Evolutionary conservation across 2,888 invertebrate genomes (phyloP), one percentile per base, ranked within the genome.

Genomic region (Spialia ferax): DNA sequence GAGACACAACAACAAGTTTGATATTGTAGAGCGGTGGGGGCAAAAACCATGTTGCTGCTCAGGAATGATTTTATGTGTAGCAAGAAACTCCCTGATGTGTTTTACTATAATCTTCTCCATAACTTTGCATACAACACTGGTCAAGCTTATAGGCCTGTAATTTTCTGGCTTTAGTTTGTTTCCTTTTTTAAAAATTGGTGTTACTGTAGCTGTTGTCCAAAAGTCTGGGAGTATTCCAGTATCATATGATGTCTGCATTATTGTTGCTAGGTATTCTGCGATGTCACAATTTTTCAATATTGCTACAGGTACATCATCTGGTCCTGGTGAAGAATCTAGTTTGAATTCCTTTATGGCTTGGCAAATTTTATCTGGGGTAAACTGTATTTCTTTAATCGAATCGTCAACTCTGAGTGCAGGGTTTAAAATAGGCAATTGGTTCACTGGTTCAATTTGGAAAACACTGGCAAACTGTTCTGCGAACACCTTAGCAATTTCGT

Each of bases 21-120:
- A 42, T 18, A 59, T 20, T n/a, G 35, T 20, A 13, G 59, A 59
- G 20, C 59, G 15, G 18, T 23, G 15, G 11, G 45, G 15, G 23
- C 38, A 38, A 22, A 59, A 59, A 11, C 42, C 45, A 38, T 59
- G 42, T 42, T 42, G 38, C n/a, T 38, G 38, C n/a, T 38, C n/a
- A n/a, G 38, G 38, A 38, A 38, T 38, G n/a, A 38, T n/a, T 38
- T 59, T 59, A n/a, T 38, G 38, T n/a, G 38, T n/a, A 18, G 29
- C 20, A 23, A 59, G 8, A 8, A 59, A 59, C 13, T 42, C n/a
- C 22, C 42, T 38, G 11, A 45, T 22, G 13, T 35, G 8, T 20
- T 20, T 22, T n/a, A 23, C 59, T 35, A 59, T 59, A 42, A 42
- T 59, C 23, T 59, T 59, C 42, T 59, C 45, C 59, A 59, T 63